Evolutionary conservation across 2,797 vertebrate genomes (phyloP).

Genomic region (Australoheros facetus): DNA sequence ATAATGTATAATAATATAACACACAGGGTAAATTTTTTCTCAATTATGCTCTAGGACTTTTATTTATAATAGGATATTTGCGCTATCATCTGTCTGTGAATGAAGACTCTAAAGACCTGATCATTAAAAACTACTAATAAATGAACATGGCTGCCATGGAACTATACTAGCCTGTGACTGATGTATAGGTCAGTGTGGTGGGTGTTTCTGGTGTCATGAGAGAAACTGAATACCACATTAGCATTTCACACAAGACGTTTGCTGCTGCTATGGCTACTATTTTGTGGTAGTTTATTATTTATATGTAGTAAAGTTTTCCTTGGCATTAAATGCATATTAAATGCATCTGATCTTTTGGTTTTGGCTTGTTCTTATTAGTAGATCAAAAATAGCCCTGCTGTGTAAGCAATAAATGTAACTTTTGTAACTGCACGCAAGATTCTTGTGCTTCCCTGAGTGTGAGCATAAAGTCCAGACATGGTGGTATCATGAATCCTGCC

Average conservation of each 20-base stretch:
- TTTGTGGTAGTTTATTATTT: background rate
- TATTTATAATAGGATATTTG: background rate
- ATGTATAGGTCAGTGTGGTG: background rate
- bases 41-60: background rate
- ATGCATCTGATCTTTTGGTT: background rate
- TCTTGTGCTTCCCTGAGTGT: background rate
- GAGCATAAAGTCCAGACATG: conserved; percentile 47
- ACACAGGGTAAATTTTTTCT: background rate
- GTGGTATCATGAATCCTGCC: conserved; percentile 19
- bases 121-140: background rate
- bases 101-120: background rate
- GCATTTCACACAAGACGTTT: background rate
- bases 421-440: background rate
- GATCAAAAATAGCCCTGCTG: background rate
- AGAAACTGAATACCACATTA: background rate
- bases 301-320: background rate
- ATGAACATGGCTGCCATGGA: background rate
- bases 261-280: background rate
- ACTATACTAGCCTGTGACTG: background rate
- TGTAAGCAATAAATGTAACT: background rate
- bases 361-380: background rate
- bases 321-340: background rate
- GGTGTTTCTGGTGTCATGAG: background rate
- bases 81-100: background rate
- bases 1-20: background rate